phyloP scores from a whole-genome alignment of 1,140 invertebrate genomes.

The Planococcus citri region DNA sequence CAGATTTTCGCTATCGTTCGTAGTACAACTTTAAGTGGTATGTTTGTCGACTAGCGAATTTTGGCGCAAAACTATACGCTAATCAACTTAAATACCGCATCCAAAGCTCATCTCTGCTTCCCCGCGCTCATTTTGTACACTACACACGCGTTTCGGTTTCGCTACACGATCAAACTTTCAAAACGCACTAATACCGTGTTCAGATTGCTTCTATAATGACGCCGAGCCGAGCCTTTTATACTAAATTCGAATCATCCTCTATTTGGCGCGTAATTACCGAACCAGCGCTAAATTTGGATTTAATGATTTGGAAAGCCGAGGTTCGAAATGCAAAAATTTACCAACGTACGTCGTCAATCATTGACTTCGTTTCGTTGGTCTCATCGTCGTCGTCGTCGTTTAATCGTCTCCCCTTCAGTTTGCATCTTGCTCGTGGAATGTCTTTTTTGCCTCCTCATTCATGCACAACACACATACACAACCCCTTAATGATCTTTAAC shows the following conservation, averaged over 20 bases:
- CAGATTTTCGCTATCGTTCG: not conserved
- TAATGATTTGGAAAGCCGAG: not conserved
- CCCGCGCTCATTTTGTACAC: not conserved
- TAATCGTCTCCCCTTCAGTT: no score
- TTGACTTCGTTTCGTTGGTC: not conserved
- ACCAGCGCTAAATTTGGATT: not conserved
- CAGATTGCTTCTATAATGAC: no score
- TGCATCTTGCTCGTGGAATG: no score
- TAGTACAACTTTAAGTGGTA: no score
- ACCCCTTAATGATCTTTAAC: no score
- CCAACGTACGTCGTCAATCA: not conserved
- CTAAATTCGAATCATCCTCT: not conserved
- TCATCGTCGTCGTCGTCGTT: no score
- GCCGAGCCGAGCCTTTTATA: no score
- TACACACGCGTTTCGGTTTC: not conserved
- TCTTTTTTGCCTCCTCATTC: no score
- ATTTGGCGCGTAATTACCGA: not conserved
- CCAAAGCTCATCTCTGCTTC: not conserved
- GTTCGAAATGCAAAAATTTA: not conserved
- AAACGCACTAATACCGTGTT: not conserved
- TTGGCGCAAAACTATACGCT: not conserved
- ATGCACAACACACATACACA: no score
- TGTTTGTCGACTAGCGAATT: no score
- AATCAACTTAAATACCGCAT: constrained; percentile 1
- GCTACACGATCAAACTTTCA: not conserved